phyloP scores from a whole-genome alignment of 2,888 invertebrate species.

The Oscheius onirici region DNA sequence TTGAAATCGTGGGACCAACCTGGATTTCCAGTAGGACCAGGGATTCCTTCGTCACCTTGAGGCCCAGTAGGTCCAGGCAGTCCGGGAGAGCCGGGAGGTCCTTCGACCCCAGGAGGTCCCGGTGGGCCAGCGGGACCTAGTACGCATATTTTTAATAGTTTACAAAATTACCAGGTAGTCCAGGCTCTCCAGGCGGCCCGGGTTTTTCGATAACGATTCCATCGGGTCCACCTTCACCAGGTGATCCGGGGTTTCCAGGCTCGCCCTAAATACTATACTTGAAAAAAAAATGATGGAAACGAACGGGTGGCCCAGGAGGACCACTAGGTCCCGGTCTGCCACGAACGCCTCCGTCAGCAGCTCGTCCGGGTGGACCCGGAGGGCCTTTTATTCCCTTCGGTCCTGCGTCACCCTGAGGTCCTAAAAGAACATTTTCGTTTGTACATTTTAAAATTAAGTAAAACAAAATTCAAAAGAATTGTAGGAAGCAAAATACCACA shows the following conservation, averaged over 20 bases:
- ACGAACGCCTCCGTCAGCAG: constrained; percentile 39
- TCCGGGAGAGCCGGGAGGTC: constrained; percentile 38
- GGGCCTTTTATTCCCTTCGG: constrained; percentile 49
- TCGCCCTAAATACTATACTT: constrained; percentile 39
- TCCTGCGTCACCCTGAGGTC: constrained; percentile 51
- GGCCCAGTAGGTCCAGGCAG: constrained; percentile 50
- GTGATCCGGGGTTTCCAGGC: constrained; percentile 50
- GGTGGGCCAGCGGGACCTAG: constrained; percentile 37
- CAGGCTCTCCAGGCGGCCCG: constrained; percentile 55
- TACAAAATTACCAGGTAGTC: constrained; percentile 36
- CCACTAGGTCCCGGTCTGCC: constrained; percentile 44
- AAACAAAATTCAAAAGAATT: no score
- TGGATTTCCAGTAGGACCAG: constrained; percentile 43
- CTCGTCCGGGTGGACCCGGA: constrained; percentile 41
- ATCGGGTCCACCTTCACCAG: constrained; percentile 56
- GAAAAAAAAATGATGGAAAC: not conserved
- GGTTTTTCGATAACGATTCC: constrained; percentile 54
- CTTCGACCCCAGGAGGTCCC: constrained; percentile 39
- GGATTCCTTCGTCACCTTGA: constrained; percentile 51
- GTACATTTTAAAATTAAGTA: no score
- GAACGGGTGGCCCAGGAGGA: constrained; percentile 47
- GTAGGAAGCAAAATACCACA: no score
- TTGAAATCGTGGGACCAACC: no score
- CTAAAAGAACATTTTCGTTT: no score
- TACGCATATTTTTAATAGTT: no score